A percentile compares a stretch with the other conserved stretches of the same genome.
phyloP scores from a whole-genome alignment of 1,140 invertebrate species.

The Eupristina koningsbergeri region DNA sequence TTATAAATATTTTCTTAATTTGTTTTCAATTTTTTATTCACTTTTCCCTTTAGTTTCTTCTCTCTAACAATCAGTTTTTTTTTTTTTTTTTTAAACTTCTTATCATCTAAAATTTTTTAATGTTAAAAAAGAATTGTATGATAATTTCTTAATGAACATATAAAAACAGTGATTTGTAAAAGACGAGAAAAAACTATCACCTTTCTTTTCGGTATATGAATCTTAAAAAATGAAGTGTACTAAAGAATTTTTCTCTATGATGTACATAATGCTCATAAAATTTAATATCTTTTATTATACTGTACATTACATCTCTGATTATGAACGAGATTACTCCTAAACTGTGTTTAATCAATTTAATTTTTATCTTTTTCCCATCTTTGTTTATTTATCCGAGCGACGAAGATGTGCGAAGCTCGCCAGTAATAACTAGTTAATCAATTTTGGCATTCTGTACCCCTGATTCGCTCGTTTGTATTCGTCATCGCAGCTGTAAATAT shows the following conservation, averaged over 20 bases:
- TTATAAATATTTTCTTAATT: constrained; percentile 33
- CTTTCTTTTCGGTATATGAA: background rate
- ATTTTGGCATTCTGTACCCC: constrained; percentile 61
- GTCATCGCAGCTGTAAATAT: constrained; percentile 61
- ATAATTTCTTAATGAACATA: background rate
- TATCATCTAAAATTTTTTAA: constrained; percentile 3
- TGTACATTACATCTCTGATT: background rate
- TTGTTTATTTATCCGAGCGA: constrained; percentile 1
- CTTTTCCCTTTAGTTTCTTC: background rate
- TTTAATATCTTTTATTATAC: background rate
- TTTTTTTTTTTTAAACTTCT: background rate
- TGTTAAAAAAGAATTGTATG: constrained; percentile 15
- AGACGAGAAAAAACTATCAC: constrained; percentile 31
- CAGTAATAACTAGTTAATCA: constrained; percentile 53
- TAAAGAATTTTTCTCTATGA: background rate
- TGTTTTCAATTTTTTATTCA: background rate
- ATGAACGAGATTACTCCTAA: background rate
- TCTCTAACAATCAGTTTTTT: background rate
- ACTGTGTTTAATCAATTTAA: background rate
- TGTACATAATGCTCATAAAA: background rate
- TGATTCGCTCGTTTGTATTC: constrained; percentile 54
- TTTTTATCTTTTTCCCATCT: constrained; percentile 4
- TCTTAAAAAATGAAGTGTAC: constrained; percentile 39
- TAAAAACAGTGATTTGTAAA: constrained; percentile 22
- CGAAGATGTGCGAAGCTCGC: background rate